These are phyloP conservation scores for Netelia virgata DNA, from an alignment of 2,888 invertebrate genomes.

Conservation along the genomic window DNA sequence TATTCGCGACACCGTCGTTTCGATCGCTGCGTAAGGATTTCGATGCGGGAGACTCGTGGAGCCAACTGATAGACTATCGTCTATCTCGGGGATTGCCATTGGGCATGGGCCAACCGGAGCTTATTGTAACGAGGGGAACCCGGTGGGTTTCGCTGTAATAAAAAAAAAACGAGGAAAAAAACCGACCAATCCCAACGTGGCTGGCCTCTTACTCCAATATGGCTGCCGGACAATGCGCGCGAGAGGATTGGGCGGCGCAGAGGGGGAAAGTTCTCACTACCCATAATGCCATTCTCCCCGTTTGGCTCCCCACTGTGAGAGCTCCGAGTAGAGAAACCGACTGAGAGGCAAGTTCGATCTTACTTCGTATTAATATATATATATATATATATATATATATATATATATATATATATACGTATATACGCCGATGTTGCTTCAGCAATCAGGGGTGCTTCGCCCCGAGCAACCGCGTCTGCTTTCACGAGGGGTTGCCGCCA, in stretches of 20 bases:
- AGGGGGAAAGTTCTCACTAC: constrained; percentile 78
- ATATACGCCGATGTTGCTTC: constrained; percentile 37
- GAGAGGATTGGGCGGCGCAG: constrained; percentile 72
- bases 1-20: constrained; percentile 63
- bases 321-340: constrained; percentile 51
- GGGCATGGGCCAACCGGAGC: constrained; percentile 74
- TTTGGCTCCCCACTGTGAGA: constrained; percentile 80
- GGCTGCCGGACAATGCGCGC: constrained; percentile 83
- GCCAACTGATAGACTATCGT: constrained; percentile 83
- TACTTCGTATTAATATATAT: constrained; percentile 35
- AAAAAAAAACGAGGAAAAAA: constrained; percentile 71
- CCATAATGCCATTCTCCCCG: constrained; percentile 82
- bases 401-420: too few relatives aligned
- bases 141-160: constrained; percentile 72
- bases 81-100: constrained; percentile 80
- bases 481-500: constrained; percentile 54
- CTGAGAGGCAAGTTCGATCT: constrained; percentile 36
- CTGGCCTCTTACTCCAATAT: constrained; percentile 82
- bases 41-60: constrained; percentile 77
- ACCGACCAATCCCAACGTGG: constrained; percentile 82
- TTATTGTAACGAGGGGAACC: constrained; percentile 72
- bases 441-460: constrained; percentile 62
- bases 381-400: constrained; percentile 8
- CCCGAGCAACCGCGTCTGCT: constrained; percentile 48
- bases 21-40: constrained; percentile 74